These are phyloP conservation scores for Heliornis fulica DNA, from an alignment of 2,113 vertebrate genomes.

Conservation along the genomic window DNA sequence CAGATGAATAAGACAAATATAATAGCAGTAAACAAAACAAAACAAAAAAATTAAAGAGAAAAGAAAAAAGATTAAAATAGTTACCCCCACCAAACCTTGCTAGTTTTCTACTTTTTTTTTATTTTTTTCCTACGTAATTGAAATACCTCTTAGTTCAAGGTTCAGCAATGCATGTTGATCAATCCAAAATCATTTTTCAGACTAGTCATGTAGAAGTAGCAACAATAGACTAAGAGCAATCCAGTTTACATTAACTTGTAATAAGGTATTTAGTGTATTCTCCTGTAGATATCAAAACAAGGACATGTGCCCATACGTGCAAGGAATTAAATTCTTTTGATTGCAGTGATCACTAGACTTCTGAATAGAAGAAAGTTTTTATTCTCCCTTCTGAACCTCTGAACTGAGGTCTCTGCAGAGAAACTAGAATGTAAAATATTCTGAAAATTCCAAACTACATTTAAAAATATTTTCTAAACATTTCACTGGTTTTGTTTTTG, in stretches of 20 bases:
- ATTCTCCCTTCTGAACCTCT: background rate
- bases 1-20: background rate
- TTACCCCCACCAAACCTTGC: background rate
- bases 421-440: background rate
- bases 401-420: background rate
- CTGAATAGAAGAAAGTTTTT: background rate
- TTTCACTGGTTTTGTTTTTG: background rate
- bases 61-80: background rate
- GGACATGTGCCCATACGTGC: background rate
- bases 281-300: background rate
- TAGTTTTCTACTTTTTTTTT: background rate
- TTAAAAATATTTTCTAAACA: background rate
- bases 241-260: background rate
- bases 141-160: background rate
- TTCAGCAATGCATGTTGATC: background rate
- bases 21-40: background rate
- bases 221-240: background rate
- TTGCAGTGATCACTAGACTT: background rate
- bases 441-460: background rate
- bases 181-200: background rate
- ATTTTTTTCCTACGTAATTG: background rate
- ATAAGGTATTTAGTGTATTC: background rate
- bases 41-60: no score
- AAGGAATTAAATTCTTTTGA: background rate
- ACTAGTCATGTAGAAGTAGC: background rate